These are phyloP conservation scores for Drosophila mercatorum DNA, from an alignment of 2,888 invertebrate species.

Conservation along the genomic window DNA sequence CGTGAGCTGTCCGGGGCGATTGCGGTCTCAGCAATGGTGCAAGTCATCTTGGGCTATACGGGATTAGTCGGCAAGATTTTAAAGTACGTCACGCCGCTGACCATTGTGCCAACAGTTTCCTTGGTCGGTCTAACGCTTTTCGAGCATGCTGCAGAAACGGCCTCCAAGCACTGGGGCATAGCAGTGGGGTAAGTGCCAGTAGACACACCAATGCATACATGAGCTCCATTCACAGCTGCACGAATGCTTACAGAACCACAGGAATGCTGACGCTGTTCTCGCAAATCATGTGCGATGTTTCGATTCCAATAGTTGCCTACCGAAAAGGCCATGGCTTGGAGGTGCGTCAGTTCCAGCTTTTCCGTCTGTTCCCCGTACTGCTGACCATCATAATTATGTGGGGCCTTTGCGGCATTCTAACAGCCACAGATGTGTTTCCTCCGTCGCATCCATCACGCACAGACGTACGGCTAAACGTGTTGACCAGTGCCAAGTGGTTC, in stretches of 20 bases:
- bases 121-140: constrained; percentile 93
- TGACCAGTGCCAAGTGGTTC: constrained; percentile 92
- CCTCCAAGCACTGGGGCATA: constrained; percentile 93
- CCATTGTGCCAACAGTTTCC: constrained; percentile 93
- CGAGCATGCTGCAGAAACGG: constrained; percentile 92
- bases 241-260: constrained; percentile 87
- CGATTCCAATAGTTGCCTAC: constrained; percentile 87
- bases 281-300: constrained; percentile 89
- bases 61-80: constrained; percentile 91
- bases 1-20: constrained; percentile 93
- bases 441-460: constrained; percentile 90
- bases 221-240: neutral
- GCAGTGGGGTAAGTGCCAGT: constrained; percentile 88
- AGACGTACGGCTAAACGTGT: constrained; percentile 89
- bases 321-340: constrained; percentile 86
- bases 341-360: constrained; percentile 88
- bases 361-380: constrained; percentile 92
- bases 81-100: constrained; percentile 91
- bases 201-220: too few species aligned
- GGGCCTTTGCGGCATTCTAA: constrained; percentile 90
- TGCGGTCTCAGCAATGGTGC: constrained; percentile 90
- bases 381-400: constrained; percentile 91
- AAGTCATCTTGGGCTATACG: constrained; percentile 89
- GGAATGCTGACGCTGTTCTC: constrained; percentile 91
- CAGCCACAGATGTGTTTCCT: constrained; percentile 87